A percentile compares a stretch with the other conserved stretches of the same genome.
phyloP scores from a whole-genome alignment of 2,888 invertebrate species.

The Habrosyne pyritoides region DNA sequence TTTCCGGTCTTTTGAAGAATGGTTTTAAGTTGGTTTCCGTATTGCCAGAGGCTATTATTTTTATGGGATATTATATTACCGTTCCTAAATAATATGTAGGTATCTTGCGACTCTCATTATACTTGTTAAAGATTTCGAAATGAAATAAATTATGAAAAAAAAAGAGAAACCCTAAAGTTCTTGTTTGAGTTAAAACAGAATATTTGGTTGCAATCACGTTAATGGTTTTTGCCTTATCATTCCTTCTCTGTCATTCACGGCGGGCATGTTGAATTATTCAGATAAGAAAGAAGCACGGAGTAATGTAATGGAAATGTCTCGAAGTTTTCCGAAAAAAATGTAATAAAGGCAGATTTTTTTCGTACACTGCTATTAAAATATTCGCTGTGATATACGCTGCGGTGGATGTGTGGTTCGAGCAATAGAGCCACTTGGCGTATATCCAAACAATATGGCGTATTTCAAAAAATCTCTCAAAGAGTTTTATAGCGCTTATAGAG shows the following conservation, averaged over 20 bases:
- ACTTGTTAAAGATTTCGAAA: no score
- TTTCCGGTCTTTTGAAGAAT: not conserved
- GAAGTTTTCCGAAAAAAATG: constrained; percentile 46
- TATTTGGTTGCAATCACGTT: constrained; percentile 53
- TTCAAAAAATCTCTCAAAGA: constrained; percentile 41
- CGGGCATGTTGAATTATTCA: constrained; percentile 58
- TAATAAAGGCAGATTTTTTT: constrained; percentile 44
- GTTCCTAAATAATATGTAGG: not conserved
- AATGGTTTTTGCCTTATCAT: constrained; percentile 52
- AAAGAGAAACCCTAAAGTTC: not conserved
- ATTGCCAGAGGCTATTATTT: not conserved
- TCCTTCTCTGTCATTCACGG: constrained; percentile 44
- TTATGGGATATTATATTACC: not conserved
- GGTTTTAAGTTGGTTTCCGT: not conserved
- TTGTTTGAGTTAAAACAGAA: constrained; percentile 34
- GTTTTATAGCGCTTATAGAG: constrained; percentile 35
- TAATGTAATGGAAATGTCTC: constrained; percentile 58
- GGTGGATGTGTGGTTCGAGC: constrained; percentile 35
- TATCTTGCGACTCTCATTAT: no score
- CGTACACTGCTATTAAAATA: constrained; percentile 47
- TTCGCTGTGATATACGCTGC: constrained; percentile 38
- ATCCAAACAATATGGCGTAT: constrained; percentile 57
- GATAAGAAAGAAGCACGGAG: constrained; percentile 43
- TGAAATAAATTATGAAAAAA: not conserved
- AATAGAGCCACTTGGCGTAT: constrained; percentile 56